These are phyloP conservation scores for Machimus rusticus DNA, from an alignment of 2,888 invertebrate genomes.

Conservation along the genomic window DNA sequence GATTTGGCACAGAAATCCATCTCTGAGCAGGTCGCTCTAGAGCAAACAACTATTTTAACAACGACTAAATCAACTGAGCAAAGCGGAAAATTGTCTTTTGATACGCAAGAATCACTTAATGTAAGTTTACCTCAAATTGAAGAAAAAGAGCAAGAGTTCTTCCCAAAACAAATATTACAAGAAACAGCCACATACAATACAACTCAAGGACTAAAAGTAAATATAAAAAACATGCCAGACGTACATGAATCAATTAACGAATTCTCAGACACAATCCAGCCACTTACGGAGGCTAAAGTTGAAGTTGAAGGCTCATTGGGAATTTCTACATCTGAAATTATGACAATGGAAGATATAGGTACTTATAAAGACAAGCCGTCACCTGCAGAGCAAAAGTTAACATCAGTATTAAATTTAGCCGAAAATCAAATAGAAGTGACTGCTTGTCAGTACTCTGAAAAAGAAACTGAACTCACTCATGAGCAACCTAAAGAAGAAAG, in stretches of 20 bases:
- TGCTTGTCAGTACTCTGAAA: slow-evolving; percentile 64
- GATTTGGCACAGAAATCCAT: background rate
- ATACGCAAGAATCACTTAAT: slow-evolving; percentile 52
- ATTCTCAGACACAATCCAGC: slow-evolving; percentile 33
- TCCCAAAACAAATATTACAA: slow-evolving; percentile 45
- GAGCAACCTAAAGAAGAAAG: slow-evolving; percentile 56
- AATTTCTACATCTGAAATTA: slow-evolving; percentile 53
- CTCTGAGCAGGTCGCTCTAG: slow-evolving; percentile 31
- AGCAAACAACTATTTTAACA: slow-evolving; percentile 7
- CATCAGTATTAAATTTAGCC: slow-evolving; percentile 57
- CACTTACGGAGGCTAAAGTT: slow-evolving; percentile 66
- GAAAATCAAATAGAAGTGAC: slow-evolving; percentile 59
- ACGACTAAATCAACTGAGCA: slow-evolving; percentile 49
- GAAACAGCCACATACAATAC: slow-evolving; percentile 49
- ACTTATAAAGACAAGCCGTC: slow-evolving; percentile 55
- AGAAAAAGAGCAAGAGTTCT: slow-evolving; percentile 53
- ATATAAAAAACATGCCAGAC: slow-evolving; percentile 67
- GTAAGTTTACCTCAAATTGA: slow-evolving; percentile 50
- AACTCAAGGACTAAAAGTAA: slow-evolving; percentile 65
- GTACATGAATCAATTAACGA: slow-evolving; percentile 65
- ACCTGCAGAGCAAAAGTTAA: slow-evolving; percentile 60
- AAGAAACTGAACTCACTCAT: slow-evolving; percentile 59
- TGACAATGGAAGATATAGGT: slow-evolving; percentile 55
- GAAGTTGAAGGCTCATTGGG: slow-evolving; percentile 54
- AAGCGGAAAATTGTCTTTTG: slow-evolving; percentile 47